Percentiles rank a stretch among this genome's conserved stretches.
These are phyloP conservation scores for Stictocephala bisonia DNA, from an alignment of 2,888 invertebrate species.

Conservation along the genomic window DNA sequence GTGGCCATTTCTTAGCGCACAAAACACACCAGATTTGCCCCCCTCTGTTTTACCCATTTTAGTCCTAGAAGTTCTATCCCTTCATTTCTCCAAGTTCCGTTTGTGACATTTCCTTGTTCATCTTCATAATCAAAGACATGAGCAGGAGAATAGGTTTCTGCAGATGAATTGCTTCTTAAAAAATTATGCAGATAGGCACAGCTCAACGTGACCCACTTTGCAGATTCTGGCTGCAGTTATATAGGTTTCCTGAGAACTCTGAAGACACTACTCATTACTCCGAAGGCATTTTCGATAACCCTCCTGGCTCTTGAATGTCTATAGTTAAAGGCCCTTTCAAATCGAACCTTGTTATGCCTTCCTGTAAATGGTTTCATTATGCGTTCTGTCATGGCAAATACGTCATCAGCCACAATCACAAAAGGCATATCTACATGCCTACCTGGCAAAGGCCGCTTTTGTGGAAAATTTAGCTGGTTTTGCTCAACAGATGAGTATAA, in stretches of 20 bases:
- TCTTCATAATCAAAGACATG: conserved; percentile 9
- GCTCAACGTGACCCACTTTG: not conserved
- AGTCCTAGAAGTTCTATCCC: conserved; percentile 6
- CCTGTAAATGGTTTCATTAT: conserved; percentile 23
- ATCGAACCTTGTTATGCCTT: not conserved
- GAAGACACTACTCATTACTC: conserved; percentile 5
- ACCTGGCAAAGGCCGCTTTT: not conserved
- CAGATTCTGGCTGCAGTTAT: conserved; percentile 1
- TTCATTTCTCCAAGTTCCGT: conserved; percentile 18
- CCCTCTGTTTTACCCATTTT: not conserved
- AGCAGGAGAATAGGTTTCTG: conserved; percentile 1
- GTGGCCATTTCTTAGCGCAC: not conserved
- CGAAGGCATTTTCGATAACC: conserved; percentile 40
- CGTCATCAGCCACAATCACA: conserved; percentile 39
- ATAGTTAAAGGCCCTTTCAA: conserved; percentile 39
- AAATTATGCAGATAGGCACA: conserved; percentile 31
- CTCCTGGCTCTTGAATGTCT: conserved; percentile 36
- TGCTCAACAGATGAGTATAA: not conserved
- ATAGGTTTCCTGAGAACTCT: conserved; percentile 32
- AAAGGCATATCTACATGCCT: not conserved
- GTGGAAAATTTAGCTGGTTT: conserved; percentile 2
- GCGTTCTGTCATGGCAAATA: conserved; percentile 24
- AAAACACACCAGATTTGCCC: not conserved
- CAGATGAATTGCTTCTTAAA: conserved; percentile 6
- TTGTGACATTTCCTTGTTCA: not conserved